Evolutionary conservation across 1,140 invertebrate genomes (phyloP), one percentile per base, ranked within the genome.

Genomic region (Pogonus chalceus): DNA sequence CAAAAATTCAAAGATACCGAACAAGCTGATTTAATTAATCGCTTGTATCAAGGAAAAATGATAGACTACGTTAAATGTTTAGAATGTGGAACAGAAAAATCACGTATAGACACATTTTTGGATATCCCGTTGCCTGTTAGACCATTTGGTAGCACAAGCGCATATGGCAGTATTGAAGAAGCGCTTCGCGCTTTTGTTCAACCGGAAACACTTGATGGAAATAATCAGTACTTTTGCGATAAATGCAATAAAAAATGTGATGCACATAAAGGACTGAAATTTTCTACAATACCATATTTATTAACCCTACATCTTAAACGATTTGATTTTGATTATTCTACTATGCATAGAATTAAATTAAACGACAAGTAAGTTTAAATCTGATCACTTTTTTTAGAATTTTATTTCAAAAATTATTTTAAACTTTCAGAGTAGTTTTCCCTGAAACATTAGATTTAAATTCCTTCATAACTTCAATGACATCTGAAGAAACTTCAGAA

Each of bases 1-100:
- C 82, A 85, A 52, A 89, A 86, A 60, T 92, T 92, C 66, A 88
- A 88, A 69, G 83, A 87, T 56, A 90, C 88, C 9, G 80, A 88
- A 58, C 87, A 92, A 66, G 79, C 86, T 14, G 83, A 92, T 67
- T 74, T 93, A 0, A 92, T 95, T 23, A 87, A 88, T 24, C 78
- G 82, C 26, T 64, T 73, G 56, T 77, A 79, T 53, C 76, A 78
- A 83, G 84, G 88, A 56, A 90, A 89, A 72, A 85, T 93, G 81
- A 88, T 88, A 52, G 91, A 94, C 72, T 95, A 92, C 68, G 90
- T 95, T 2, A 90, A 91, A 69, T 96, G 92, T 73, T 68, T 92
- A 26, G 85, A 90, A 71, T 96, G 92, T 74, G 76, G 79, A 20
- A 87, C 82, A 43, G 90, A 92, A 64, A 93, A 90, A 73, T 83